Percentiles rank a stretch among this genome's conserved stretches.
These are phyloP conservation scores for Callimorpha dominula DNA, from an alignment of 2,888 invertebrate genomes.

Conservation along the genomic window DNA sequence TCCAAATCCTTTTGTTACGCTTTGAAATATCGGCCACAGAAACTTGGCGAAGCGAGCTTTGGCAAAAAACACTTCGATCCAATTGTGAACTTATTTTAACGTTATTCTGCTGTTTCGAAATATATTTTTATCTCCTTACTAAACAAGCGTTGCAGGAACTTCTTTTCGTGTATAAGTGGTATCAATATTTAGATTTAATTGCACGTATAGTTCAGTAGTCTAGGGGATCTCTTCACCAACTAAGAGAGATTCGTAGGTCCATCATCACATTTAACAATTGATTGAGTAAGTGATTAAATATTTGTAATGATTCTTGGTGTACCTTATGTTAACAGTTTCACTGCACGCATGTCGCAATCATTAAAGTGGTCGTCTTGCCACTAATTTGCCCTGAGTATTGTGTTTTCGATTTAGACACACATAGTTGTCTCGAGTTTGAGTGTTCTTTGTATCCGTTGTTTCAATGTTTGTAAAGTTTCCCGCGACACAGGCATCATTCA, in stretches of 20 bases:
- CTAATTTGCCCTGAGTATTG: no score
- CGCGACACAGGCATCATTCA: no score
- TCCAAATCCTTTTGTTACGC: constrained; percentile 46
- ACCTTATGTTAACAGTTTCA: no score
- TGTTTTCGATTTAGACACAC: no score
- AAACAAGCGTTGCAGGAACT: not conserved
- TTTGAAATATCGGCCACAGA: constrained; percentile 38
- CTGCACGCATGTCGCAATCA: no score
- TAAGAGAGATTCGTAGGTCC: no score
- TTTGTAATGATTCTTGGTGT: no score
- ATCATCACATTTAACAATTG: not conserved
- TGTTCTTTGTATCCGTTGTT: no score
- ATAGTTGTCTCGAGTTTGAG: no score
- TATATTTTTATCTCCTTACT: not conserved
- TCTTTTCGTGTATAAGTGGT: not conserved
- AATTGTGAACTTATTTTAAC: constrained; percentile 6
- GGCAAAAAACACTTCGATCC: constrained; percentile 42
- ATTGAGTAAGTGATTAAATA: not conserved
- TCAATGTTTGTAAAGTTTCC: no score
- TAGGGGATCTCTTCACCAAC: not conserved
- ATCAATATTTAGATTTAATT: not conserved
- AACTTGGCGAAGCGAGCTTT: constrained; percentile 24
- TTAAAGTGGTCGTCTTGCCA: no score
- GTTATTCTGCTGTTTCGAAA: not conserved
- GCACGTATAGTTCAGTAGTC: not conserved